Conservation (phyloP, 2,113 vertebrate genomes). For the Lepus americanus region DNA sequence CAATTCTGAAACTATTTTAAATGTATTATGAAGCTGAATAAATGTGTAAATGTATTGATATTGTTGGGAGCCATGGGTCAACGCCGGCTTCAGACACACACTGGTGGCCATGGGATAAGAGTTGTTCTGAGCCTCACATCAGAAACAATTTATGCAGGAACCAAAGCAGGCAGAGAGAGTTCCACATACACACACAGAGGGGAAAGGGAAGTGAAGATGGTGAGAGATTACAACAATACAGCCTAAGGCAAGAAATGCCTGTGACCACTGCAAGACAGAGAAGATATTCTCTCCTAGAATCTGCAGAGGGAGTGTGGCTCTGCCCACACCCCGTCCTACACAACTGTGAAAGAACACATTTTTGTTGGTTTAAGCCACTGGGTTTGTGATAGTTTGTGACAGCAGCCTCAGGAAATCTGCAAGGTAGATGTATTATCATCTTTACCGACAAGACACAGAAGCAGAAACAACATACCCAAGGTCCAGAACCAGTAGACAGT, state of each 20-base stretch:
- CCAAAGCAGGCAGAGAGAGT: background rate
- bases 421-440: background rate
- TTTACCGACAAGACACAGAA: background rate
- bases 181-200: background rate
- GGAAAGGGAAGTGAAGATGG: background rate
- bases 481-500: background rate
- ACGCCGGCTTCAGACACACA: constrained; percentile 24
- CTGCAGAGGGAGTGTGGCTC: background rate
- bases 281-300: background rate
- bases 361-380: background rate
- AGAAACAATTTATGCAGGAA: background rate
- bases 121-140: background rate
- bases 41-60: background rate
- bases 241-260: background rate
- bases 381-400: background rate
- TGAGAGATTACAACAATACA: background rate
- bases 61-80: background rate
- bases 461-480: background rate
- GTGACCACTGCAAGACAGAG: background rate
- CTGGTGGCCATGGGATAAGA: background rate
- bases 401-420: background rate
- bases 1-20: constrained; percentile 27
- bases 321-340: background rate
- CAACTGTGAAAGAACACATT: background rate
- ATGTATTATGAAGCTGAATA: background rate